Percentiles rank a stretch among this genome's conserved stretches.
phyloP scores from a whole-genome alignment of 1,140 invertebrate genomes.

The Saccostrea glomerata region DNA sequence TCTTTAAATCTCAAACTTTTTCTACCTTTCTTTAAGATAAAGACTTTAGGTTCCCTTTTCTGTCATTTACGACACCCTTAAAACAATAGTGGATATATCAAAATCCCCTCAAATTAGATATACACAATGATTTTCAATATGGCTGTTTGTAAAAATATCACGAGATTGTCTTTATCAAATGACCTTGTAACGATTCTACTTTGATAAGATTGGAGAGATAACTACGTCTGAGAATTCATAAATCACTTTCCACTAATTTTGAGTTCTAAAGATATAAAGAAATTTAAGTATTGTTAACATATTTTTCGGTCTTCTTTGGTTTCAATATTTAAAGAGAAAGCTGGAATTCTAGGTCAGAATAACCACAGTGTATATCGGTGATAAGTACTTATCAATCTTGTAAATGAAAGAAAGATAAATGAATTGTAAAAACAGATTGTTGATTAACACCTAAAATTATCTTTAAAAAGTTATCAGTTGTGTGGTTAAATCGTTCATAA shows the following conservation, averaged over 20 bases:
- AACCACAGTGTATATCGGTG: background rate
- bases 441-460: constrained; percentile 8
- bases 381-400: constrained; percentile 21
- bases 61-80: background rate
- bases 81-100: background rate
- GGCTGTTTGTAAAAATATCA: background rate
- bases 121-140: background rate
- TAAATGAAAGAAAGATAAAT: background rate
- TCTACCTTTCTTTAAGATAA: background rate
- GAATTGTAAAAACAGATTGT: background rate
- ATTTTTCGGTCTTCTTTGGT: background rate
- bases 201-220: background rate
- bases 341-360: background rate
- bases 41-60: background rate
- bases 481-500: background rate
- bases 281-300: background rate
- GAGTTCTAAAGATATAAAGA: background rate
- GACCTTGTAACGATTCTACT: background rate
- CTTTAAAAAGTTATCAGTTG: background rate
- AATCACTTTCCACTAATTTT: constrained; percentile 26
- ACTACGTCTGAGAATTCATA: constrained; percentile 22
- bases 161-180: background rate
- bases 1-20: background rate
- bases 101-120: background rate
- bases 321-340: constrained; percentile 15